A percentile compares a stretch with the other conserved stretches of the same genome.
Conservation (phyloP, 2,797 vertebrate genomes). For the Limosa lapponica region DNA sequence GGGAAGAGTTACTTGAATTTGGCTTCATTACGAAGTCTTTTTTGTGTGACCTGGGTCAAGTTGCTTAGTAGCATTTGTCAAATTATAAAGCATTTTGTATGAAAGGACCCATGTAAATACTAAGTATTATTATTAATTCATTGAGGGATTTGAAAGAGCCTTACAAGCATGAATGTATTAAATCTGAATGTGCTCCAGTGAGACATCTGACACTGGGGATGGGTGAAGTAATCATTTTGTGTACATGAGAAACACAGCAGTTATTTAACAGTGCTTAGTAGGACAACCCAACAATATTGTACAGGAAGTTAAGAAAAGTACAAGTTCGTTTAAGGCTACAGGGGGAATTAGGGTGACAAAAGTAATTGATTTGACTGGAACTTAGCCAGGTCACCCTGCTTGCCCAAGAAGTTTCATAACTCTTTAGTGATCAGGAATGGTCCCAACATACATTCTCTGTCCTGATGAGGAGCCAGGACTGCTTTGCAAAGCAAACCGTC, state of each 20-base stretch:
- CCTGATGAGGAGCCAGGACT: neutral
- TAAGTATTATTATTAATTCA: constrained; percentile 34
- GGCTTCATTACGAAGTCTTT: neutral
- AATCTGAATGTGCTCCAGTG: neutral
- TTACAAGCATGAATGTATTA: neutral
- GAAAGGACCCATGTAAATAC: constrained; percentile 24
- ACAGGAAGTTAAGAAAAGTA: constrained; percentile 5
- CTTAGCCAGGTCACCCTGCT: neutral
- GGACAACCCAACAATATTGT: neutral
- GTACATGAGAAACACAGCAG: neutral
- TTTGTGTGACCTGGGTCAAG: neutral
- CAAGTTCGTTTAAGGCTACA: neutral
- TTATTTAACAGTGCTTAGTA: constrained; percentile 21
- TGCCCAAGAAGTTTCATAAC: constrained; percentile 6
- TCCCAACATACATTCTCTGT: neutral
- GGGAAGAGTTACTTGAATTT: neutral
- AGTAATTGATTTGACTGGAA: constrained; percentile 23
- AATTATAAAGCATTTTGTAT: constrained; percentile 48
- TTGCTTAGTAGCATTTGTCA: constrained; percentile 21
- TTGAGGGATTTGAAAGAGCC: constrained; percentile 9
- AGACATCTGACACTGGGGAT: neutral
- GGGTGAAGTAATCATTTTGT: neutral
- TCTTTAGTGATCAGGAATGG: neutral
- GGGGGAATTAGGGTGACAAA: neutral
- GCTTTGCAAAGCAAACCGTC: neutral